Percentiles rank a stretch among this genome's conserved stretches.
Evolutionary conservation across 1,140 invertebrate species (phyloP).

Genomic region (Zaprionus lachaisei): DNA sequence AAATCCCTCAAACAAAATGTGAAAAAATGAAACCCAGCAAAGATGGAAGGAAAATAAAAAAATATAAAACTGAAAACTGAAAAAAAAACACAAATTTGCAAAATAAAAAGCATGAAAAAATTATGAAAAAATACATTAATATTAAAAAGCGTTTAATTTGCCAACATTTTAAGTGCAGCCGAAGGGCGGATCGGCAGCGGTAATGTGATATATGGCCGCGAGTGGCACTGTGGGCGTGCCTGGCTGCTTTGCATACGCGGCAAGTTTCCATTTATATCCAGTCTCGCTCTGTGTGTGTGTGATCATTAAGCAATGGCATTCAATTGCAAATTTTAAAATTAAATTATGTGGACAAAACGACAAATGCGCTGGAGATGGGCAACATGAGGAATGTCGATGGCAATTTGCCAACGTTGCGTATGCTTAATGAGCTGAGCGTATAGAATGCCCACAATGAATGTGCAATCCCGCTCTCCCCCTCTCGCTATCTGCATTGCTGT

Average conservation of each 20-base stretch:
- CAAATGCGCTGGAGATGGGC: slow-evolving; percentile 12
- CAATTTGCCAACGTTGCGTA: slow-evolving; percentile 70
- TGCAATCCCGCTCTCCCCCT: not conserved
- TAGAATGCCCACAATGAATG: slow-evolving; percentile 48
- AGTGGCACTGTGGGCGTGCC: slow-evolving; percentile 23
- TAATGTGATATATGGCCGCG: slow-evolving; percentile 56
- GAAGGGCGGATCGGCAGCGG: slow-evolving; percentile 15
- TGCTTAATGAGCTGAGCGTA: slow-evolving; percentile 67
- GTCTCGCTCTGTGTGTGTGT: slow-evolving; percentile 7
- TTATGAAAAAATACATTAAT: slow-evolving; percentile 73
- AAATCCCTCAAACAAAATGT: slow-evolving; percentile 57
- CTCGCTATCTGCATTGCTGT: not conserved
- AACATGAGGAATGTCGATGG: slow-evolving; percentile 48
- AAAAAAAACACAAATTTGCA: slow-evolving; percentile 51
- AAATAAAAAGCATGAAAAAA: slow-evolving; percentile 59
- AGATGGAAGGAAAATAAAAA: slow-evolving; percentile 49
- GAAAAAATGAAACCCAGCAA: slow-evolving; percentile 52
- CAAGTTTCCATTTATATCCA: slow-evolving; percentile 42
- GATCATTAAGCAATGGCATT: slow-evolving; percentile 75
- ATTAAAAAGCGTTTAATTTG: slow-evolving; percentile 80
- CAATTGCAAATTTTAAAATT: slow-evolving; percentile 67
- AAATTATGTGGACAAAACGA: slow-evolving; percentile 69
- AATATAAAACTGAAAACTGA: slow-evolving; percentile 50
- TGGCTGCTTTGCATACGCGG: slow-evolving; percentile 53
- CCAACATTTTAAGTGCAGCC: slow-evolving; percentile 54